Conservation (phyloP, 23 tunicate species). For the Ciona savignyi region DNA sequence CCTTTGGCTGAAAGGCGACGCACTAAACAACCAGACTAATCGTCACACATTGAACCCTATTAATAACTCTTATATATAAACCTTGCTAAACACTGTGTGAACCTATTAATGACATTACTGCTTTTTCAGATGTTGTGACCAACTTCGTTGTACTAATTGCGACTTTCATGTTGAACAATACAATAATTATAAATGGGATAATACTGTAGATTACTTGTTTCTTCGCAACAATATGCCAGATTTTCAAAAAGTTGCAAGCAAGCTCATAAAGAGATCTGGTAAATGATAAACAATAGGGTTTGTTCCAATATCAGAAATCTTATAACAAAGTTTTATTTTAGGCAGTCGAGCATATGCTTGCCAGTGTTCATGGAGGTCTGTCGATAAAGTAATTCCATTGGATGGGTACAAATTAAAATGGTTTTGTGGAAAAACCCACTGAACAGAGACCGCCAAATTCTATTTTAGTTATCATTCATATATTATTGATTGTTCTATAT, state of each 20-base stretch:
- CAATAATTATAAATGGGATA: conserved; percentile 34
- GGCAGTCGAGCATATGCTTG: conserved; percentile 66
- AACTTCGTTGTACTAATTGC: conserved; percentile 64
- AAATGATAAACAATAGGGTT: too few relatives aligned
- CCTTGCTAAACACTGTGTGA: too few relatives aligned
- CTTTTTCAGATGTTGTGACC: conserved; percentile 43
- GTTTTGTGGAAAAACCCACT: conserved; percentile 89
- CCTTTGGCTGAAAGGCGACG: too few relatives aligned
- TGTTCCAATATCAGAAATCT: too few relatives aligned
- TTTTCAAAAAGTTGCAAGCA: conserved; percentile 16
- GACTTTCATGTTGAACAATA: conserved; percentile 71
- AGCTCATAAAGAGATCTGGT: conserved; percentile 31
- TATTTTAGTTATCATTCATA: too few relatives aligned
- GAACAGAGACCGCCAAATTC: too few relatives aligned
- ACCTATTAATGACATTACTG: too few relatives aligned
- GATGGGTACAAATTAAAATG: conserved; percentile 34
- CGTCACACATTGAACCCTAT: too few relatives aligned
- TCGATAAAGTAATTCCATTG: conserved; percentile 5
- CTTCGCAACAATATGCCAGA: conserved; percentile 89
- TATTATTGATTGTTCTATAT: too few relatives aligned
- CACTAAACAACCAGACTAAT: too few relatives aligned
- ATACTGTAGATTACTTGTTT: conserved; percentile 52
- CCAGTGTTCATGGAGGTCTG: conserved; percentile 75
- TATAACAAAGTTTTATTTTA: conserved; percentile 1
- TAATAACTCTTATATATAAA: too few relatives aligned